These are phyloP conservation scores for Caenorhabditis drosophilae DNA, from an alignment of 2,888 invertebrate species.

Conservation along the genomic window DNA sequence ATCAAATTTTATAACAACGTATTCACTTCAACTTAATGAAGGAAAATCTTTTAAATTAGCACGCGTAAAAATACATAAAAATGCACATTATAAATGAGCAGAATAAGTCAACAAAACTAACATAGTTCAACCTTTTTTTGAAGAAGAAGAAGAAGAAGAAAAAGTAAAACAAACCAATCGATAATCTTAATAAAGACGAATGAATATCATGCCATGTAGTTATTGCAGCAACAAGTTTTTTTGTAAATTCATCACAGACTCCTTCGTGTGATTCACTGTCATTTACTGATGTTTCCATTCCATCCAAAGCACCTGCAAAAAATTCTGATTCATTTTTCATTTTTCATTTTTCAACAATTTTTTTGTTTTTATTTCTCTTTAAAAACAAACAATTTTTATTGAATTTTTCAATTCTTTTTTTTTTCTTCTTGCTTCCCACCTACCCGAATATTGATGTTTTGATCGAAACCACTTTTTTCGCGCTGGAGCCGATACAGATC, in stretches of 20 bases:
- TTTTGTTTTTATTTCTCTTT: background rate
- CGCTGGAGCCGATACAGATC: conserved; percentile 50
- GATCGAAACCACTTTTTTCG: conserved; percentile 47
- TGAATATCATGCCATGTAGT: conserved; percentile 69
- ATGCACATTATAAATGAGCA: conserved; percentile 36
- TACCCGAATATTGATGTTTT: conserved; percentile 23
- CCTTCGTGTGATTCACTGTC: conserved; percentile 24
- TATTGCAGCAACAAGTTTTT: conserved; percentile 63
- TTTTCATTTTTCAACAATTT: background rate
- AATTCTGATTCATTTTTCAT: background rate
- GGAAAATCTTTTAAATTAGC: too few species aligned
- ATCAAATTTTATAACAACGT: too few species aligned
- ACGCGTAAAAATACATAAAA: too few species aligned
- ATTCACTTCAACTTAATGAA: too few species aligned
- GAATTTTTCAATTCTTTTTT: background rate
- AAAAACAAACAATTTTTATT: background rate
- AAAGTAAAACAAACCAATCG: conserved; percentile 34
- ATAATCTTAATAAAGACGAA: conserved; percentile 60
- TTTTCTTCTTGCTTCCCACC: too few species aligned
- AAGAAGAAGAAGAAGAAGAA: conserved; percentile 1
- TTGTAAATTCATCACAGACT: conserved; percentile 49
- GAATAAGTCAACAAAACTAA: too few species aligned
- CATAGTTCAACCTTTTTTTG: conserved; percentile 3
- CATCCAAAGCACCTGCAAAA: conserved; percentile 14
- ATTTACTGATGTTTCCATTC: conserved; percentile 22